These are phyloP conservation scores for Gopherus evgoodei DNA, from an alignment of 2,113 vertebrate species.

Conservation along the genomic window DNA sequence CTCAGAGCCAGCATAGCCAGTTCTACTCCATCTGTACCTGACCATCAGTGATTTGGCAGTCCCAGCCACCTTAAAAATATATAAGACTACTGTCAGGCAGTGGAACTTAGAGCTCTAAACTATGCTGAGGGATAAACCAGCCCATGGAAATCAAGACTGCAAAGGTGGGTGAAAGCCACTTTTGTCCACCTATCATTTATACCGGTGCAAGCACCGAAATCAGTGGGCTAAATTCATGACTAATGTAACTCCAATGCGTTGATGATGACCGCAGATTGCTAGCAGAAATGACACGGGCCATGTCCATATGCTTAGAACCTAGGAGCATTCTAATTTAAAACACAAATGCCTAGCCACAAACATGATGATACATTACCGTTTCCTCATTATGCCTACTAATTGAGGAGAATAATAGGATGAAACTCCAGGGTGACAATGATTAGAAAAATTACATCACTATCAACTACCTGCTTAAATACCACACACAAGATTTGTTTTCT, in stretches of 20 bases:
- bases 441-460: conserved; percentile 9
- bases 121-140: background rate
- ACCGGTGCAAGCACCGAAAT: background rate
- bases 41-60: background rate
- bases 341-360: background rate
- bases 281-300: background rate
- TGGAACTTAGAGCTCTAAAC: conserved; percentile 37
- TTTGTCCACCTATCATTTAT: conserved; percentile 5
- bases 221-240: background rate
- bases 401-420: background rate
- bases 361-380: background rate
- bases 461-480: background rate
- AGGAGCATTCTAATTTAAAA: background rate
- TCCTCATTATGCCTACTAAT: background rate
- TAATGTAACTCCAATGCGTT: background rate
- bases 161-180: conserved; percentile 19
- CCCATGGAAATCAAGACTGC: background rate
- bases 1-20: background rate
- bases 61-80: background rate
- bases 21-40: background rate
- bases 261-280: background rate
- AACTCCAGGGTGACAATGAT: background rate
- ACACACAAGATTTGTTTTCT: background rate
- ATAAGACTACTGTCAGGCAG: background rate
- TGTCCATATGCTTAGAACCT: background rate